Base-by-base conservation (phyloP, 2,113 vertebrate species). In the Neomonachus schauinslandi region DNA sequence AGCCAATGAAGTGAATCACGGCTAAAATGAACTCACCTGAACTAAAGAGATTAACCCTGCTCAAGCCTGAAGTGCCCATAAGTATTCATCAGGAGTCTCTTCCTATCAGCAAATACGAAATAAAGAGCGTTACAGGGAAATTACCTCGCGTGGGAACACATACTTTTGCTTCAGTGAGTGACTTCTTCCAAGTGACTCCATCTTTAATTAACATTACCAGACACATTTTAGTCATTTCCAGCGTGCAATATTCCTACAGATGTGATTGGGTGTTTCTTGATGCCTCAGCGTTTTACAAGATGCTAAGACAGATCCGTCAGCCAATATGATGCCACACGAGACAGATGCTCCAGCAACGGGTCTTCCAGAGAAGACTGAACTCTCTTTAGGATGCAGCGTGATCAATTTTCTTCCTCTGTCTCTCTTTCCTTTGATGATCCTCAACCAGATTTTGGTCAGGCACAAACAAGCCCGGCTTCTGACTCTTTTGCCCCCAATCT, bases 21-120 rank as follows among this genome's bases (percentile, higher is more conserved):
- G 99, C 99, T 99, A 99, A 99, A 99, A 99, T 99, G 99, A 99
- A 99, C 99, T 99, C 99, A 99, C 99, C 99, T 99, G 99, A 99
- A 99, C 99, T 99, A 99, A 99, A 99, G 98, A 99, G 99, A 99
- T 99, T 99, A 99, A 99, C 99, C 99, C 98, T 98, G 97, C 98
- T 98, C 97, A 97, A 98, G 98, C 96, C 91, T 96, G 91, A 96
- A 97, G 97, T 96, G 96, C 96, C 97, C 97, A 67, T 98, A 98
- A 98, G 98, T 98, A 98, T 98, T 98, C 92, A 97, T 95, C 89
- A 94, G 92, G 84, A 97, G 97, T 88, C 97, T 83, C 59, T 97
- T 93, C 79, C 71, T 97, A 95, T 93, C 98, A 98, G 97, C 98
- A 98, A 98, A 98, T 72, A 97, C 83, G 94, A 96, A 97, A 74